Evolutionary conservation across 2,888 invertebrate genomes (phyloP).

Genomic region (Mesorhabditis sp.): DNA sequence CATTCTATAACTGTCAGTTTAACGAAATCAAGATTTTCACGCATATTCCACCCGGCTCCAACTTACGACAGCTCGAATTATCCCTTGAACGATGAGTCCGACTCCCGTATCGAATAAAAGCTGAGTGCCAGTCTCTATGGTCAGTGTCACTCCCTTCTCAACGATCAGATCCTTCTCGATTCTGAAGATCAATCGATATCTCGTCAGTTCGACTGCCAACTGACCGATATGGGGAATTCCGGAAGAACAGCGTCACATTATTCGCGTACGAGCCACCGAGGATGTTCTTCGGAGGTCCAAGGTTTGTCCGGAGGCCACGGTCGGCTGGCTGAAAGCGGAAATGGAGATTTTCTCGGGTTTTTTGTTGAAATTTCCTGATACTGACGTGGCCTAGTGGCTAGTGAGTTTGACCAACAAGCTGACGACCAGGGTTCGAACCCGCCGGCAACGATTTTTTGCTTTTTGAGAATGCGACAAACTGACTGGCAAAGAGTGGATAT

Average conservation of each 20-base stretch:
- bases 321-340: constrained; percentile 25
- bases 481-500: too few species aligned
- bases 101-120: constrained; percentile 84
- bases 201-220: constrained; percentile 25
- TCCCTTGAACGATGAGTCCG: constrained; percentile 86
- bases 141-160: constrained; percentile 71
- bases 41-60: neutral
- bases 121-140: constrained; percentile 84
- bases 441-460: too few species aligned
- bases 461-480: too few species aligned
- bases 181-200: constrained; percentile 15
- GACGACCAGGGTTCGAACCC: too few species aligned
- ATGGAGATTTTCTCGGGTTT: neutral
- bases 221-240: constrained; percentile 50
- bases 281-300: constrained; percentile 42
- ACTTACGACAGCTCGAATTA: constrained; percentile 78
- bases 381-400: too few species aligned
- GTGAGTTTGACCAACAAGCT: too few species aligned
- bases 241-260: constrained; percentile 52
- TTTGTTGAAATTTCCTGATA: too few species aligned
- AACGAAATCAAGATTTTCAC: too few species aligned
- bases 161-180: constrained; percentile 22
- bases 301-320: constrained; percentile 23
- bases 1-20: too few species aligned
- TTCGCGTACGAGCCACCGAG: constrained; percentile 51